These are phyloP conservation scores for Oncorhynchus kisutch DNA, from an alignment of 2,113 vertebrate genomes.

Conservation along the genomic window DNA sequence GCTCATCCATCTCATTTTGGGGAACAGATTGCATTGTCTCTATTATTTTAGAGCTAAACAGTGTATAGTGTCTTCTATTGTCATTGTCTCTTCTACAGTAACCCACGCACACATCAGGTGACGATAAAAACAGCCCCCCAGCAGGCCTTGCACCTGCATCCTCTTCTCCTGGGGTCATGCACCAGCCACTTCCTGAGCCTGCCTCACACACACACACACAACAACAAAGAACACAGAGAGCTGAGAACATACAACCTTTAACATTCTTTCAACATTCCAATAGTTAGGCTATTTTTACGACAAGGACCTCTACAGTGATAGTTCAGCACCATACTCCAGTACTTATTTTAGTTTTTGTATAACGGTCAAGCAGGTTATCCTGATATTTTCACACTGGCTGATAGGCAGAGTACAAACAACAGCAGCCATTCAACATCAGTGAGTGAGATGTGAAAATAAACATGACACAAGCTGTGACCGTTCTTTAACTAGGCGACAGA, in stretches of 20 bases:
- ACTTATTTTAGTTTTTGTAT: not conserved
- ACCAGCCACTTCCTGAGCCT: slow-evolving; percentile 50
- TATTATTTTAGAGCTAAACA: no score
- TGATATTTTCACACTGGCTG: not conserved
- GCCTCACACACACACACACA: not conserved
- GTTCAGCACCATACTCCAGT: not conserved
- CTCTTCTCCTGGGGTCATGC: slow-evolving; percentile 45
- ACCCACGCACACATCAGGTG: slow-evolving; percentile 2
- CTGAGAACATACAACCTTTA: not conserved
- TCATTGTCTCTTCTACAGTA: not conserved
- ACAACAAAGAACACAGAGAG: not conserved
- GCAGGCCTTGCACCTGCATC: slow-evolving; percentile 55
- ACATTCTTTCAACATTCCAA: not conserved
- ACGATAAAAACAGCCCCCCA: slow-evolving; percentile 7
- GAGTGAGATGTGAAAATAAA: slow-evolving; percentile 12
- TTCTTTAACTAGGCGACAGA: slow-evolving; percentile 43
- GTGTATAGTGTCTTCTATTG: slow-evolving; percentile 5
- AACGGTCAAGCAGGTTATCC: not conserved
- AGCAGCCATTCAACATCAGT: not conserved
- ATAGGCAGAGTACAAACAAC: not conserved
- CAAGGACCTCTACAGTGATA: not conserved
- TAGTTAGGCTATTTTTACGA: not conserved
- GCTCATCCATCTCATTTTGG: no score
- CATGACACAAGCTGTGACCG: not conserved
- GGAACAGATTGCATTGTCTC: no score